phyloP scores from a whole-genome alignment of 1,140 invertebrate genomes.

The Bombus sibiricus region DNA sequence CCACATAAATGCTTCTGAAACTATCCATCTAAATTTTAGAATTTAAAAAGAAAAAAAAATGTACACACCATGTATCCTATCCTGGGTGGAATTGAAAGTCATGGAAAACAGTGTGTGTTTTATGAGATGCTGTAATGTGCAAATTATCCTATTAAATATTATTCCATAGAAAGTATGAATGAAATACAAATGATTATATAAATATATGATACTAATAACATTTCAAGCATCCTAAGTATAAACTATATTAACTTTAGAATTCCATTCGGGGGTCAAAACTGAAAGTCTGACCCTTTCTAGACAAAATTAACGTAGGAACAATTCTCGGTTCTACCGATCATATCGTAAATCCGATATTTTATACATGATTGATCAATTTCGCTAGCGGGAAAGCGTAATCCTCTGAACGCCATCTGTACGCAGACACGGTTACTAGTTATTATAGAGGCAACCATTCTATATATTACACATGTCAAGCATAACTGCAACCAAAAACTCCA shows the following conservation, averaged over 20 bases:
- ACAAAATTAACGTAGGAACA: constrained; percentile 77
- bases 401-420: constrained; percentile 50
- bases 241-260: accelerated
- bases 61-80: accelerated
- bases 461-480: neutral
- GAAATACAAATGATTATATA: too few species aligned
- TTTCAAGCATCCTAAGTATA: accelerated
- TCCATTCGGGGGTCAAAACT: constrained; percentile 56
- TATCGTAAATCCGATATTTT: neutral
- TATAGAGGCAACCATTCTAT: neutral
- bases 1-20: too few species aligned
- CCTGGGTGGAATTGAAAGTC: too few species aligned
- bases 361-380: neutral
- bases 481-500: neutral
- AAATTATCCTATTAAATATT: too few species aligned
- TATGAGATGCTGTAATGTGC: accelerated
- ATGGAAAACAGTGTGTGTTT: too few species aligned
- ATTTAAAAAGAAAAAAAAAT: too few species aligned
- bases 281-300: constrained; percentile 72
- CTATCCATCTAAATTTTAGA: too few species aligned
- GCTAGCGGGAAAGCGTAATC: constrained; percentile 7
- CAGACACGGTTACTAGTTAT: neutral
- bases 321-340: constrained; percentile 51
- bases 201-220: too few species aligned
- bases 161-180: too few species aligned